Evolutionary conservation across 2,113 vertebrate species (phyloP).

Genomic region (Henicopernis longicauda): DNA sequence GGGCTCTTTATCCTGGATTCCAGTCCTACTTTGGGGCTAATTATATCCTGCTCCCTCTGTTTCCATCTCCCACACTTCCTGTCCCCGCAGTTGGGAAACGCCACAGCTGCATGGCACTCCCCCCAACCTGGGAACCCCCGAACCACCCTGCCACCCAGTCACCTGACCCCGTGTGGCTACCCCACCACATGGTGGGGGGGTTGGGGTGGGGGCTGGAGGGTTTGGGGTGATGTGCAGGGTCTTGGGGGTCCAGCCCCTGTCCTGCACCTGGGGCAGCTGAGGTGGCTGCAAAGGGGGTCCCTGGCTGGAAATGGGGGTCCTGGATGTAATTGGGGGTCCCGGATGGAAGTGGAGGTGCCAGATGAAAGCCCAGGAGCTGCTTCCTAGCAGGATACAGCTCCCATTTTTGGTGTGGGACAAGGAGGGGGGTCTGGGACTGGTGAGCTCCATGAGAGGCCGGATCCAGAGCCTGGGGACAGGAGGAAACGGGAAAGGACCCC

Average conservation of each 20-base stretch:
- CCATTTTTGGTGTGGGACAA: not conserved
- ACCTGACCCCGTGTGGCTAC: fast-evolving
- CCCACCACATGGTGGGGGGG: too few relatives aligned
- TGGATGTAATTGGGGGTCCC: not conserved
- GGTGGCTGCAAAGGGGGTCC: not conserved
- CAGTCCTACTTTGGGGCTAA: not conserved
- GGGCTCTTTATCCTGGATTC: not conserved
- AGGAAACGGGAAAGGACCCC: fast-evolving
- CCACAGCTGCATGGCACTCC: fast-evolving
- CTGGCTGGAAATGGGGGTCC: not conserved
- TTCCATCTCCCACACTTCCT: not conserved
- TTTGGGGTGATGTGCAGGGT: not conserved
- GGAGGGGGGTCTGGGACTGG: not conserved
- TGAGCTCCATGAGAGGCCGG: fast-evolving
- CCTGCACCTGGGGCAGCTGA: not conserved
- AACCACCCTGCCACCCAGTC: not conserved
- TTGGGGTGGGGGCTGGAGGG: not conserved
- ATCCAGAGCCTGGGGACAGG: not conserved
- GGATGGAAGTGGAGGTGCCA: too few relatives aligned
- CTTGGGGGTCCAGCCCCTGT: not conserved
- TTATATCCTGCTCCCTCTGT: not conserved
- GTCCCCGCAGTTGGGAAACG: not conserved
- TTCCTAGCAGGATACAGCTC: not conserved
- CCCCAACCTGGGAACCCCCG: not conserved
- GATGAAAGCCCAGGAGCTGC: not conserved